Percentiles rank a stretch among this genome's conserved stretches.
These are phyloP conservation scores for Platygyra sinensis DNA, from an alignment of 64 coral and sea anemone species.

Conservation along the genomic window DNA sequence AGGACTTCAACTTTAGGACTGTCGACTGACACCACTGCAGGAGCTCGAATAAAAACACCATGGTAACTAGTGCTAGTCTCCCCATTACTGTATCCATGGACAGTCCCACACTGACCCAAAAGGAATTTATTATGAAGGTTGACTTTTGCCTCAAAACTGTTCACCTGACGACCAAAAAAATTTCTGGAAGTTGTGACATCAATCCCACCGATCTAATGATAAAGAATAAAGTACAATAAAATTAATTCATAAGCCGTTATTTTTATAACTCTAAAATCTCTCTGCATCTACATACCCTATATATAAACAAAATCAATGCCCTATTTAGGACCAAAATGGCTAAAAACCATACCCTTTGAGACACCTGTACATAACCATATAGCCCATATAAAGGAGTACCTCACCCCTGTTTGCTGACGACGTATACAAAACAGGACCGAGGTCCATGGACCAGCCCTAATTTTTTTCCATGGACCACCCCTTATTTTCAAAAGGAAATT, in stretches of 20 bases:
- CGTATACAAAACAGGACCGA: too few species aligned
- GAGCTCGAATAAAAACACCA: conserved; percentile 95
- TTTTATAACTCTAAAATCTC: neutral
- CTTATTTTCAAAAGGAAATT: too few species aligned
- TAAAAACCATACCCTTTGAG: too few species aligned
- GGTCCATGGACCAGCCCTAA: too few species aligned
- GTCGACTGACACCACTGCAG: conserved; percentile 84
- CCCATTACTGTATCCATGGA: neutral
- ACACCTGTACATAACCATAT: too few species aligned
- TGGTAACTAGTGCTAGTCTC: conserved; percentile 13
- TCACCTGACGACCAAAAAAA: conserved; percentile 95
- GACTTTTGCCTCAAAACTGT: conserved; percentile 89
- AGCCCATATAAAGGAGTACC: too few species aligned
- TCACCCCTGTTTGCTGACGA: too few species aligned
- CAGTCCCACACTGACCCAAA: neutral
- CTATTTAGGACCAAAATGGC: too few species aligned
- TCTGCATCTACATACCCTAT: too few species aligned
- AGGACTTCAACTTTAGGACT: conserved; percentile 78
- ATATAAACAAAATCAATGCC: too few species aligned
- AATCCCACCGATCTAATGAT: conserved; percentile 81
- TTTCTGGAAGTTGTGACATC: conserved; percentile 96
- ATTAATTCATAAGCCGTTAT: neutral
- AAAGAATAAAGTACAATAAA: neutral
- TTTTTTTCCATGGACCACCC: too few species aligned
- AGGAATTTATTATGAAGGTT: conserved; percentile 50